Conservation (phyloP, 2,113 vertebrate genomes). For the Gallinago undulata region DNA sequence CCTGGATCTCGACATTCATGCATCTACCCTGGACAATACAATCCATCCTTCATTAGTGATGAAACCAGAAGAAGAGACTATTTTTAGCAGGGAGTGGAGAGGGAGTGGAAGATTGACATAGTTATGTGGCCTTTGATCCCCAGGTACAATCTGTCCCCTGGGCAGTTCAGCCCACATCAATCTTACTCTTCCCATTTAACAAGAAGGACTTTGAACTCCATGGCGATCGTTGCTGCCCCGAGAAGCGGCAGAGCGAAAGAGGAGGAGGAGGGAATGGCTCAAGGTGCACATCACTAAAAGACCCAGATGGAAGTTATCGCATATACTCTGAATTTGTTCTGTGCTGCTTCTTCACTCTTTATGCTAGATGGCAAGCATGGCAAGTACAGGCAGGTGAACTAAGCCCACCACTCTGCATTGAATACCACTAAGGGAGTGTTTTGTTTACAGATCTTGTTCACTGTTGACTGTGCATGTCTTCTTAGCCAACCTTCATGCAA, state of each 20-base stretch:
- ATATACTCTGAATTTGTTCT: not conserved
- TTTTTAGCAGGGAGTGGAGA: slow-evolving; percentile 77
- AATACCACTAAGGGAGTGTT: slow-evolving; percentile 46
- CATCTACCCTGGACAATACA: slow-evolving; percentile 96
- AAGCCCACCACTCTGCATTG: not conserved
- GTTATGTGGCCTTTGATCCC: slow-evolving; percentile 4
- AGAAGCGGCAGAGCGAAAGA: not conserved
- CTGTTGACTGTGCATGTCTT: slow-evolving; percentile 34
- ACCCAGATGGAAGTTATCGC: not conserved
- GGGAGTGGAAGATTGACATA: not conserved
- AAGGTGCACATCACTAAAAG: not conserved
- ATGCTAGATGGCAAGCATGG: slow-evolving; percentile 39
- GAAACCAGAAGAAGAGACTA: slow-evolving; percentile 96
- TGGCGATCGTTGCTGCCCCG: not conserved
- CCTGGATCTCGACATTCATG: slow-evolving; percentile 96
- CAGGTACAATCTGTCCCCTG: slow-evolving; percentile 20
- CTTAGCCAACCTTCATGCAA: not conserved
- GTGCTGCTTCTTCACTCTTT: not conserved
- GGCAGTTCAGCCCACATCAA: not conserved
- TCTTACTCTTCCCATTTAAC: slow-evolving; percentile 32
- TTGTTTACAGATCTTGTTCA: slow-evolving; percentile 62
- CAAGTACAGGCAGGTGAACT: slow-evolving; percentile 21
- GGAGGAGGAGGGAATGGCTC: not conserved
- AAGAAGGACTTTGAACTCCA: slow-evolving; percentile 46
- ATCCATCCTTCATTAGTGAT: slow-evolving; percentile 95